Conservation (phyloP, 2,113 vertebrate genomes). For the Phrynosoma platyrhinos region DNA sequence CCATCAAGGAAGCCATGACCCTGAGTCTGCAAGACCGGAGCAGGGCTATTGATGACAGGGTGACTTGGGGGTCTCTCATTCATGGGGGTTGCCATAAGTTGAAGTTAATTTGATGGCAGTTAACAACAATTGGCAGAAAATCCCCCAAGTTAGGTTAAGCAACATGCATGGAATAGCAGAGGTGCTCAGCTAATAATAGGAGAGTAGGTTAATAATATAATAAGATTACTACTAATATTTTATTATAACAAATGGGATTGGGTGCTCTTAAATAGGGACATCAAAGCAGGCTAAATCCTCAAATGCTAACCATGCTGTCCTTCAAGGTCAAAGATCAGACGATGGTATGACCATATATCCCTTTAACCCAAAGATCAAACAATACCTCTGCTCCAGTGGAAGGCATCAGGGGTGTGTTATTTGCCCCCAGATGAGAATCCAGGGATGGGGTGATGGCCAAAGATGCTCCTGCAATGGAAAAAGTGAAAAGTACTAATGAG, state of each 20-base stretch:
- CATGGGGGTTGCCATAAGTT: too few species aligned
- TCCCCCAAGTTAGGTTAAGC: too few species aligned
- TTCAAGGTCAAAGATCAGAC: background rate
- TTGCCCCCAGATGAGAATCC: background rate
- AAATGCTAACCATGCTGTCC: background rate
- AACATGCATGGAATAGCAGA: too few species aligned
- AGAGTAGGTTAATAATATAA: background rate
- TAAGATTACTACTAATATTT: background rate
- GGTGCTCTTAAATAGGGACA: background rate
- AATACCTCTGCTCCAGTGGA: background rate
- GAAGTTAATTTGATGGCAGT: too few species aligned
- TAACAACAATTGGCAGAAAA: too few species aligned
- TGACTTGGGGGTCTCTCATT: too few species aligned
- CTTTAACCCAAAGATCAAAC: background rate
- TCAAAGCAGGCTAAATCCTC: background rate
- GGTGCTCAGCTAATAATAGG: too few species aligned
- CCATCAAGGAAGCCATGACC: too few species aligned
- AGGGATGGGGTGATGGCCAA: background rate
- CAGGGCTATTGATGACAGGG: too few species aligned
- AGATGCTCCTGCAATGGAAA: slow-evolving; percentile 2
- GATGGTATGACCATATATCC: background rate
- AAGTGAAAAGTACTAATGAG: background rate
- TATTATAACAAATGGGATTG: too few species aligned
- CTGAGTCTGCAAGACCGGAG: too few species aligned
- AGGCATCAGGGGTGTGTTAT: background rate